Evolutionary conservation across 2,113 vertebrate genomes (phyloP), one percentile per base, ranked within the genome.

Genomic region (Microtus richardsoni): DNA sequence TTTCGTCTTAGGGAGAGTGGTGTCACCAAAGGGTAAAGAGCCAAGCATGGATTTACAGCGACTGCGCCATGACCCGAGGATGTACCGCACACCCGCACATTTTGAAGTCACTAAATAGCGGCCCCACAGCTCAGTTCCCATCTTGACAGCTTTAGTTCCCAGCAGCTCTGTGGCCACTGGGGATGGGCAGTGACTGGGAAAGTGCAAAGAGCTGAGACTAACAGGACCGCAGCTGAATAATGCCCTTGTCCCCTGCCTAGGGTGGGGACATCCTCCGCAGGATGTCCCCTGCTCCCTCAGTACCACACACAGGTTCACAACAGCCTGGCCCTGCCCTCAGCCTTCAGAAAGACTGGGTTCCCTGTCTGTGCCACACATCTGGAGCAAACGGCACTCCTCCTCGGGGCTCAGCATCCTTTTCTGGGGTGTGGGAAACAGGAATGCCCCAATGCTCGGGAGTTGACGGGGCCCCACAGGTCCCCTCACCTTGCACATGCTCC

Each of bases 401-500:
- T 60, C 13, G 13, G 8, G 60, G 73, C 36, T 75, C 33, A 52
- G 64, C 2, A 3, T 58, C 58, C 19, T 58, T 62, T 12, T 13
- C 73, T 26, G 30, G 66, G 66, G 52, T 28, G 41, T 33, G n/a
- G 28, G 19, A 41, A 44, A 49, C 17, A 24, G 73, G 26, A 7
- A 21, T 44, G 13, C 7, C 26, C 19, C 28, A n/a, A 64, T 89
- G 54, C 22, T 26, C 58, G 0, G 6, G 7, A 19, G 8, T 36
- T 71, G 77, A 13, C 1, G 0, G 90, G 41, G 47, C 8, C 16
- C 78, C 75, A 0, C 0, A 13, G 86, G 68, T 26, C 78, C 26
- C 41, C 98, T 99, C 97, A 99, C 99, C 99, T 99, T 99, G 98
- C 89, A 99, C 98, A 0, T 99, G 99, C 91, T 99, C 99, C 96